Base-by-base conservation (phyloP, 2,888 invertebrate genomes). In the Theodoxus fluviatilis region DNA sequence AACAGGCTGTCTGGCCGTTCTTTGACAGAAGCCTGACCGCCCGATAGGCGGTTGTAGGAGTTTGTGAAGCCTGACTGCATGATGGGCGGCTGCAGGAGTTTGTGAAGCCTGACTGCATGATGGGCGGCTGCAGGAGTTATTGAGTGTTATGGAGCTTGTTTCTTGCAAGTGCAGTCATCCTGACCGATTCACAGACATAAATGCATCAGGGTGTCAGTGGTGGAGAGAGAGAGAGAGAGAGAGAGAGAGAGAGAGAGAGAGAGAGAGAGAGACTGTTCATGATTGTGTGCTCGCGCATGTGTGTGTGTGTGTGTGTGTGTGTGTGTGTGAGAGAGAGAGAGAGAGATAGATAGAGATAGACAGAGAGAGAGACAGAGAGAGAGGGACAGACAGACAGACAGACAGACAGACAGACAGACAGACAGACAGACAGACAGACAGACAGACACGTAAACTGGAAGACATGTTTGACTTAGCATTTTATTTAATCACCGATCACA, bases 141-240 rank as follows among this genome's bases (percentile, higher is more conserved):
- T 15, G 28, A 35, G 22, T 35, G 31, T 18, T 33, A 47, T 15
- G 1, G 18, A 47, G 18, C 47, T 0, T 49, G 18, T 22, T n/a
- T 25, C 37, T 18, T 38, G 22, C 31, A 25, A 25, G 35, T 31
- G 33, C 49, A 52, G 15, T 33, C 33, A 57, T 15, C 57, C 38
- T 28, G 57, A 67, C 40, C 31, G 47, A 55, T 15, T 64, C 25
- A 49, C 9, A 63, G 40, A 63, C n/a, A n/a, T 7, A 68, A 33
- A 71, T 37, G 38, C 3, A 22, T 12, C 38, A 38, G n/a, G 38
- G 38, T 15, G 40, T 3, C 6, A 35, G 18, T 15, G 9, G 35
- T 38, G 37, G 38, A 64, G 40, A 31, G 9, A 6, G 38, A 31
- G 12, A 37, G 7, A 37, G 40, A 38, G 25, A 22, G n/a, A 38